phyloP scores from a whole-genome alignment of 2,113 vertebrate genomes.

The Solea solea region DNA sequence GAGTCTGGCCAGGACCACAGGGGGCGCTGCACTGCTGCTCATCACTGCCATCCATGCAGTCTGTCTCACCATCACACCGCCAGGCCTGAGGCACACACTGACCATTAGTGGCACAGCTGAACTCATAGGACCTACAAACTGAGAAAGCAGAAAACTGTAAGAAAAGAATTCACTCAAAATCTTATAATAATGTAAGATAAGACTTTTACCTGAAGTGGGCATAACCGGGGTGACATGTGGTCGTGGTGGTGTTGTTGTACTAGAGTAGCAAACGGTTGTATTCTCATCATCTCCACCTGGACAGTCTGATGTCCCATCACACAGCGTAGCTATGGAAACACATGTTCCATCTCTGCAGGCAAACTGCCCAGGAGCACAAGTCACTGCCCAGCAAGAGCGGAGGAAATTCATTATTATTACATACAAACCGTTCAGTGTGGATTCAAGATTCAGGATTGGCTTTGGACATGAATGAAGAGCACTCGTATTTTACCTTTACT shows the following conservation, averaged over 20 bases:
- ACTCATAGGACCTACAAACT: constrained; percentile 82
- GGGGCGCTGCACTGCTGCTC: constrained; percentile 66
- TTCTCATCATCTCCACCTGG: constrained; percentile 82
- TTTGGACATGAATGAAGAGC: not conserved
- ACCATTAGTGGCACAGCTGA: constrained; percentile 80
- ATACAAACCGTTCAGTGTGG: not conserved
- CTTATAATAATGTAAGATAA: not conserved
- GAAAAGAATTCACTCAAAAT: not conserved
- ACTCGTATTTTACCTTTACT: constrained; percentile 75
- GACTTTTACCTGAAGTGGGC: constrained; percentile 36
- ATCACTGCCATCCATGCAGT: constrained; percentile 86
- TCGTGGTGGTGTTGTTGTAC: not conserved
- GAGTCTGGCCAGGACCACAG: constrained; percentile 79
- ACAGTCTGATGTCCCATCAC: constrained; percentile 84
- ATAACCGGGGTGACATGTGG: not conserved
- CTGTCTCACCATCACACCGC: constrained; percentile 89
- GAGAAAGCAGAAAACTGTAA: not conserved
- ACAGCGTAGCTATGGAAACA: constrained; percentile 64
- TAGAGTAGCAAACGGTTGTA: constrained; percentile 62
- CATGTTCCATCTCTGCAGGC: constrained; percentile 82
- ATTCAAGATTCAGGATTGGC: not conserved
- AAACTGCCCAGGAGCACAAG: constrained; percentile 78
- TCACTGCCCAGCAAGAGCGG: constrained; percentile 51
- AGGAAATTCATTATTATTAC: not conserved
- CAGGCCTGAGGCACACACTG: constrained; percentile 87